Conservation (phyloP, 1,140 invertebrate species). For the Delia radicum region DNA sequence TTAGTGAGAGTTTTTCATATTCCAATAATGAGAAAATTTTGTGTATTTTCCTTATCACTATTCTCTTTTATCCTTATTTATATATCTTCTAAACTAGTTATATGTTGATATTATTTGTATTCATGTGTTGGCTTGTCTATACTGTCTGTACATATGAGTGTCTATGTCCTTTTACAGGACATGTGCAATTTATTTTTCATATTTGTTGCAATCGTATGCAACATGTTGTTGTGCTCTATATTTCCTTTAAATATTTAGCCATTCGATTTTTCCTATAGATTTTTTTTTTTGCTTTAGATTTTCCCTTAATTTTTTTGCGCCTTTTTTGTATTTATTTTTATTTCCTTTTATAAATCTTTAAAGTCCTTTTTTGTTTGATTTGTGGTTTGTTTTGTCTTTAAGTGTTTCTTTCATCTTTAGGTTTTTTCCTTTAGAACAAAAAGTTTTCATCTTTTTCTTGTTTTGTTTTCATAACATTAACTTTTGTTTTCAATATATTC, state of each 20-base stretch:
- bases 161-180: background rate
- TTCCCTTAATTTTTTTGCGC: background rate
- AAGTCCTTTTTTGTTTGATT: background rate
- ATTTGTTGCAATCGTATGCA: background rate
- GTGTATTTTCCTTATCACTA: too few relatives aligned
- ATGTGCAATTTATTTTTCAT: constrained; percentile 4
- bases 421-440: background rate
- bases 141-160: background rate
- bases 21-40: too few relatives aligned
- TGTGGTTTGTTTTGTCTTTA: constrained; percentile 8
- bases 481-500: background rate
- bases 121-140: background rate
- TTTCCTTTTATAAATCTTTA: background rate
- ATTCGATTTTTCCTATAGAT: background rate
- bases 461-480: background rate
- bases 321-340: background rate
- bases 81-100: background rate
- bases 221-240: background rate
- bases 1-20: too few relatives aligned
- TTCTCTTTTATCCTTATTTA: background rate
- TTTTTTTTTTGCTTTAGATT: background rate
- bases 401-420: too few relatives aligned
- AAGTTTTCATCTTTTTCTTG: background rate
- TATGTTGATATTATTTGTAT: background rate
- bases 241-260: too few relatives aligned